Base-by-base conservation (phyloP, 2,797 vertebrate genomes). In the Urocyon cinereoargenteus region DNA sequence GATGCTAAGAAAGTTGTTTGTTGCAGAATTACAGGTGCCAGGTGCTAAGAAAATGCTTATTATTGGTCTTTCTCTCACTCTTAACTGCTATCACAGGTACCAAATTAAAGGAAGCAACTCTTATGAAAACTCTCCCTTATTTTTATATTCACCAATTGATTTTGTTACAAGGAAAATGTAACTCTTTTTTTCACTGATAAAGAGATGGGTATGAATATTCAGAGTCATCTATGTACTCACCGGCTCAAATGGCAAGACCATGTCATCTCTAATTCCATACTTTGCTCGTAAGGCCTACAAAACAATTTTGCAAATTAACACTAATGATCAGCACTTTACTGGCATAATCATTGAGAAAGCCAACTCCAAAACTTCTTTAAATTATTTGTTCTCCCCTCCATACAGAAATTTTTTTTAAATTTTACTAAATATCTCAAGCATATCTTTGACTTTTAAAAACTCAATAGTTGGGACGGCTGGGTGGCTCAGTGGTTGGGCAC, bases 161-260 rank as follows among this genome's bases (percentile, higher is more conserved):
- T 96, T 82, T 79, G 18, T 66, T 78, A 78, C 15, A 93, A 92
- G 85, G 21, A 96, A 96, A 94, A 68, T 28, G 31, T 75, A 53
- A 15, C 7, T 49, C 13, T 68, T 81, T 84, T 89, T 28, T 77
- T 40, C 62, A 34, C 57, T 68, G 34, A 13, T 22, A 81, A 10
- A 62, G 22, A 34, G 7, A 51, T 45, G 40, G 0, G 49, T 49
- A 31, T 6, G 0, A 6, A 73, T n/a, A 34, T 31, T 57, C 6
- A 55, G 9, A 79, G 86, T 40, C 3, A 61, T 57, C 90, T 62
- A 59, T 2, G 34, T 28, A 99, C 99, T 99, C 97, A 99, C 99
- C 83, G 99, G 99, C 95, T 99, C 99, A 94, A 99, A 99, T 0
- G 99, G 99, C 96, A 99, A 97, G 88, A 99, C 99, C 99, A 99